Evolutionary conservation across 2,888 invertebrate species (phyloP).

Genomic region (Hydraecia micacea): DNA sequence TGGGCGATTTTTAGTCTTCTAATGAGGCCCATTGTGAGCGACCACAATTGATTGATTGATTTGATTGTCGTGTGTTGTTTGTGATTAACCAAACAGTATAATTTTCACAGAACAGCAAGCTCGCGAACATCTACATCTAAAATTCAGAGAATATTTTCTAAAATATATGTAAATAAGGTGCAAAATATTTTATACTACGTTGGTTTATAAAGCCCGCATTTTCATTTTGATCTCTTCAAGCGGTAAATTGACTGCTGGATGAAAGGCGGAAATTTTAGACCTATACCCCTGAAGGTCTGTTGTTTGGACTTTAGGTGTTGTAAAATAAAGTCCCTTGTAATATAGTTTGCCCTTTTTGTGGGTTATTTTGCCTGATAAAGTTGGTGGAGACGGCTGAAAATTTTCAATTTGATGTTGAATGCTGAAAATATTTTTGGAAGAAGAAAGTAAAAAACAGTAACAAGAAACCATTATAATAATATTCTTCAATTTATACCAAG

Average conservation of each 20-base stretch:
- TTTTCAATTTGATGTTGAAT: constrained; percentile 6
- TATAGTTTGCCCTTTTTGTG: constrained; percentile 31
- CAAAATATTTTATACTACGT: constrained; percentile 20
- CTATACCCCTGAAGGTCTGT: constrained; percentile 8
- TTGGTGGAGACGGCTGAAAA: background rate
- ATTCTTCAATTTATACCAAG: background rate
- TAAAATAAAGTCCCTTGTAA: constrained; percentile 20
- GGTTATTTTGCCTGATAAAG: constrained; percentile 19
- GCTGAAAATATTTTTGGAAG: background rate
- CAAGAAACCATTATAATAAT: too few species aligned
- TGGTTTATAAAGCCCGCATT: constrained; percentile 20
- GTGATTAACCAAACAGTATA: background rate
- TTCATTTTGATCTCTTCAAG: constrained; percentile 47
- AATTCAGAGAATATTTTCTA: background rate
- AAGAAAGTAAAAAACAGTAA: background rate
- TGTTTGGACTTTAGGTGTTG: constrained; percentile 20
- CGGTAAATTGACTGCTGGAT: constrained; percentile 45
- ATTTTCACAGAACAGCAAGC: constrained; percentile 8
- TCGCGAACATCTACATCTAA: background rate
- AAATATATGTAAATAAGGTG: constrained; percentile 22
- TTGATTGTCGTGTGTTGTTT: too few species aligned
- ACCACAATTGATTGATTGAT: too few species aligned
- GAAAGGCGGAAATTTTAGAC: constrained; percentile 8
- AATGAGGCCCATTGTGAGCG: background rate
- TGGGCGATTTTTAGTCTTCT: background rate